These are phyloP conservation scores for Semotilus atromaculatus DNA, from an alignment of 2,797 vertebrate genomes.

Conservation along the genomic window DNA sequence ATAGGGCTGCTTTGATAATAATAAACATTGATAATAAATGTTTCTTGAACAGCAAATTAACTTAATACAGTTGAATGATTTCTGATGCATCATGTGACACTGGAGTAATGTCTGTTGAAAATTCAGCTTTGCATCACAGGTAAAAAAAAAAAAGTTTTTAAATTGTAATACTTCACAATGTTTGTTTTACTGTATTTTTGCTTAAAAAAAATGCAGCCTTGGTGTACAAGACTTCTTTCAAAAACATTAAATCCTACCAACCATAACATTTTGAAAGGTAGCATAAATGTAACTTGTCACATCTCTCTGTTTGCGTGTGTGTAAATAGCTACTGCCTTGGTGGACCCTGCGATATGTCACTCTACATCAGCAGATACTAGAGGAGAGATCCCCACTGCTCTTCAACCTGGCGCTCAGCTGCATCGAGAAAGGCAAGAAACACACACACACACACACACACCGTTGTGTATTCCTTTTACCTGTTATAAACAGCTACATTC, in stretches of 20 bases:
- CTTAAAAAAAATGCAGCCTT: background rate
- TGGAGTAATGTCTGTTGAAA: background rate
- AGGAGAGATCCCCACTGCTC: conserved; percentile 88
- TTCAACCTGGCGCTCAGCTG: conserved; percentile 77
- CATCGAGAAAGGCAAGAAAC: conserved; percentile 82
- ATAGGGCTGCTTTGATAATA: no score
- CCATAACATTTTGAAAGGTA: background rate
- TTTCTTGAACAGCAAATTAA: background rate
- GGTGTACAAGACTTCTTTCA: background rate
- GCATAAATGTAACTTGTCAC: background rate
- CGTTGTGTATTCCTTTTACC: background rate
- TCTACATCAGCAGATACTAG: conserved; percentile 92
- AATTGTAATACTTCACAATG: background rate
- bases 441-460: background rate
- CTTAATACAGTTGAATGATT: background rate
- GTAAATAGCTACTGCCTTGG: conserved; percentile 85
- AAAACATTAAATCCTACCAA: background rate
- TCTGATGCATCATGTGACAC: background rate
- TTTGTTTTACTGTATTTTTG: background rate
- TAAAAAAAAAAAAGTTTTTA: background rate
- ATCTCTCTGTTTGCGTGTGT: conserved; percentile 40
- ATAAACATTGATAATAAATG: no score
- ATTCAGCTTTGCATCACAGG: background rate
- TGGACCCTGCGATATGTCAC: conserved; percentile 89
- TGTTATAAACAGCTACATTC: no score